A percentile compares a stretch with the other conserved stretches of the same genome.
These are phyloP conservation scores for Suncus etruscus DNA, from an alignment of 2,113 vertebrate species.

Conservation along the genomic window DNA sequence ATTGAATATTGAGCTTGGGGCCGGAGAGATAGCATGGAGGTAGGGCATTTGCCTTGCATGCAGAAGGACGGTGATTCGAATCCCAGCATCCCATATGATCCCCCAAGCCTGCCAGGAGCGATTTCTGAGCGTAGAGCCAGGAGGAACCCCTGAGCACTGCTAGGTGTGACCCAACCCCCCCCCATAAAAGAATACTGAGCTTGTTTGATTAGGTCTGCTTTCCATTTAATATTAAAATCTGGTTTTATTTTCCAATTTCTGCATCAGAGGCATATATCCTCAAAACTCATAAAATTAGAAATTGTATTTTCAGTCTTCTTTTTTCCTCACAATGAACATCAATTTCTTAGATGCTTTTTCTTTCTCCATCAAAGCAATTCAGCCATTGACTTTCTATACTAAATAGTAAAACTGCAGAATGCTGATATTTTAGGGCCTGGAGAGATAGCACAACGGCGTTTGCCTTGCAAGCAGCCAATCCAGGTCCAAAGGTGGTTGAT, in stretches of 20 bases:
- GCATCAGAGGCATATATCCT: neutral
- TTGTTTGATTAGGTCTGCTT: slow-evolving; percentile 17
- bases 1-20: neutral
- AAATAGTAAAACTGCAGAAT: neutral
- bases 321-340: neutral
- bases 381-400: neutral
- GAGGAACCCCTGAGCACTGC: too few species aligned
- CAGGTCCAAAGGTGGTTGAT: too few species aligned
- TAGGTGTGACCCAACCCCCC: too few species aligned
- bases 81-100: too few species aligned
- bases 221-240: neutral
- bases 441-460: too few species aligned
- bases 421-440: neutral
- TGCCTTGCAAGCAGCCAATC: too few species aligned
- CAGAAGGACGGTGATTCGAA: too few species aligned
- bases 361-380: slow-evolving; percentile 17
- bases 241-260: slow-evolving; percentile 34
- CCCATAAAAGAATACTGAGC: neutral
- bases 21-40: too few species aligned
- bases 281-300: slow-evolving; percentile 11
- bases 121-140: too few species aligned
- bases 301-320: slow-evolving; percentile 3
- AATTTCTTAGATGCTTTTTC: slow-evolving; percentile 12
- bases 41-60: too few species aligned
- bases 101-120: too few species aligned